Evolutionary conservation across 2,113 vertebrate genomes (phyloP).

Genomic region (Mola mola): DNA sequence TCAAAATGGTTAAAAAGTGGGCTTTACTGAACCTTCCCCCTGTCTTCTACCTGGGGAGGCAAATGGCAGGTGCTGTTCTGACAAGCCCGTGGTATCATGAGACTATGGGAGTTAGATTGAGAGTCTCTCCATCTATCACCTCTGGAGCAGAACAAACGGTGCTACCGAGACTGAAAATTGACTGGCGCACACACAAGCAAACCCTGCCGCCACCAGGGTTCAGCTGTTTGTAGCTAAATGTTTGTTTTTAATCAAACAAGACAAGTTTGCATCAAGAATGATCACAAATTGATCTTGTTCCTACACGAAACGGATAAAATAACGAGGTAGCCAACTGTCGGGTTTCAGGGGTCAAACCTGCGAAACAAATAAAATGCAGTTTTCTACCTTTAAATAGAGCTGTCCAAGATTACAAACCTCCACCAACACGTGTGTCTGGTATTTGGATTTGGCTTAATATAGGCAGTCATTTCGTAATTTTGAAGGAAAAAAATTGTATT

Average conservation of each 20-base stretch:
- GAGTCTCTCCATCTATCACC: constrained; percentile 44
- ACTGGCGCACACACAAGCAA: background rate
- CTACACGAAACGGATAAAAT: background rate
- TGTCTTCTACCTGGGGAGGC: constrained; percentile 29
- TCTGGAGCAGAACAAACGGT: constrained; percentile 16
- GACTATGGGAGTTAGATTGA: constrained; percentile 26
- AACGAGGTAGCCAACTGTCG: background rate
- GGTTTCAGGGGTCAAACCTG: background rate
- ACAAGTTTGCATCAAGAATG: background rate
- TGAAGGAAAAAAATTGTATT: too few relatives aligned
- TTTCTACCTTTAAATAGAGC: too few relatives aligned
- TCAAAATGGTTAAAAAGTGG: constrained; percentile 52
- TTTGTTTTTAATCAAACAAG: background rate
- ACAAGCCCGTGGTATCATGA: constrained; percentile 12
- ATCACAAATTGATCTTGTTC: background rate
- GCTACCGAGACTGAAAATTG: background rate
- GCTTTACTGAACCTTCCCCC: constrained; percentile 11
- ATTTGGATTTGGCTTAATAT: too few relatives aligned
- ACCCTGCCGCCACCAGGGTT: background rate
- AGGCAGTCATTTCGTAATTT: too few relatives aligned
- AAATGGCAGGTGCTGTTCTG: constrained; percentile 6
- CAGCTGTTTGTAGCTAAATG: background rate
- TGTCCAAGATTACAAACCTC: background rate
- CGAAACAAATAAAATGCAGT: too few relatives aligned
- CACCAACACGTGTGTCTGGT: too few relatives aligned